Conservation (phyloP, 2,888 invertebrate genomes). For the Scaptomyza tumidula region DNA sequence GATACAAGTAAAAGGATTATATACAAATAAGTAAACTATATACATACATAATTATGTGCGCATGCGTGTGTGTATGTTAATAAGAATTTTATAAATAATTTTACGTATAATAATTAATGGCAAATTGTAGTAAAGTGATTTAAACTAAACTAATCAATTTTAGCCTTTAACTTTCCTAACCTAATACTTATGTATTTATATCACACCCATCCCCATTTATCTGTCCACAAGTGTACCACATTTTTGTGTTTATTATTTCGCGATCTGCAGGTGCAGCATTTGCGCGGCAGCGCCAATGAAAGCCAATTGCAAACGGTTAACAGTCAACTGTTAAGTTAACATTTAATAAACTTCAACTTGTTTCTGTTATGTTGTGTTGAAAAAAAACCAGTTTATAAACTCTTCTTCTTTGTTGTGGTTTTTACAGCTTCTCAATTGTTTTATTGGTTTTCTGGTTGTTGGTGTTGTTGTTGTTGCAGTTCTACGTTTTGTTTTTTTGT, state of each 20-base stretch:
- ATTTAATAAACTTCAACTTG: conserved; percentile 60
- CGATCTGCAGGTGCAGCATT: conserved; percentile 69
- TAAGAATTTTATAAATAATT: conserved; percentile 22
- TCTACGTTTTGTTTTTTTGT: conserved; percentile 36
- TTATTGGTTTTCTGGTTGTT: conserved; percentile 48
- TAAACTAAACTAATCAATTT: background rate
- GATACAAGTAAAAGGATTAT: conserved; percentile 60
- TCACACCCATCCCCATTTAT: conserved; percentile 17
- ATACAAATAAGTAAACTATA: conserved; percentile 28
- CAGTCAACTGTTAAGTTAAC: conserved; percentile 62
- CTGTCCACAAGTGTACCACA: conserved; percentile 31
- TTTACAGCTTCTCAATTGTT: conserved; percentile 67
- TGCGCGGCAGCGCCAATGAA: conserved; percentile 36
- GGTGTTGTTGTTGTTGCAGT: conserved; percentile 5
- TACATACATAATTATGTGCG: conserved; percentile 6
- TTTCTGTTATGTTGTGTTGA: conserved; percentile 61
- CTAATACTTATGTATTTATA: background rate
- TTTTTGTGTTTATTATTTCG: conserved; percentile 52
- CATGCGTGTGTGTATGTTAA: conserved; percentile 11
- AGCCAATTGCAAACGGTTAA: conserved; percentile 57
- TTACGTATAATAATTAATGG: background rate
- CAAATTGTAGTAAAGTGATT: background rate
- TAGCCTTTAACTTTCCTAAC: background rate
- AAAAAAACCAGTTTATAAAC: conserved; percentile 57
- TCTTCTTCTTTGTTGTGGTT: conserved; percentile 57